Evolutionary conservation across 2,888 invertebrate genomes (phyloP), one percentile per base, ranked within the genome.

Genomic region (Pyrrhosoma nymphula): DNA sequence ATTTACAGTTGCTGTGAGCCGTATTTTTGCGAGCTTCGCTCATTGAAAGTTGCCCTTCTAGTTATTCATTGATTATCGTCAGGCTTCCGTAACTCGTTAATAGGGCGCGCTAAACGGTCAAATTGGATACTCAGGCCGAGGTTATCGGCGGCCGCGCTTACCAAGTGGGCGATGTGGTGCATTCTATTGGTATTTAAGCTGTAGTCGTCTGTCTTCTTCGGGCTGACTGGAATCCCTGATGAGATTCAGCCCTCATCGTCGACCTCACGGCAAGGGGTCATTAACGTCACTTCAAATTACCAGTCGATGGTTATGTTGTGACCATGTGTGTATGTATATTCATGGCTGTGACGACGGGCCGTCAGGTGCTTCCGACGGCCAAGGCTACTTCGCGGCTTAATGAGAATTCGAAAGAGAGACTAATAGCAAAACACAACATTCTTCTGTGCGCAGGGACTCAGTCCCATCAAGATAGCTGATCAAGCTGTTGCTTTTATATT

Each of bases 381-480:
- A 10, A 35, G 82, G 82, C 82, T 35, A 82, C 82, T 82, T 30
- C 35, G 82, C 82, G 35, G 12, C 82, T n/a, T 82, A 82, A 82
- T 82, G 82, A 82, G 82, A 35, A 35, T 35, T 82, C 35, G 82
- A 18, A 82, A 82, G 75, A 75, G 75, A 12, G 26, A 35, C 30
- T 82, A 82, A 82, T 82, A 35, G 35, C 82, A 82, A 82, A 30
- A 82, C 82, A 82, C 82, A 82, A 30, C 30, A 82, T 82, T 35
- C 82, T 26, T 69, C 69, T 82, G 16, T 35, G 18, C 12, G 4
- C 82, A 82, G 82, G 4, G 10, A 2, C 75, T 75, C 75, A n/a
- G 12, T 30, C 12, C 82, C 35, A 30, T 2, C 60, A 60, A 60
- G 60, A 1, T 4, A 20, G 18, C 75, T 10, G 30, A 30, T 69